Evolutionary conservation across 2,113 vertebrate species (phyloP), one percentile per base, ranked within the genome.

Genomic region (Heloderma charlesbogerti): DNA sequence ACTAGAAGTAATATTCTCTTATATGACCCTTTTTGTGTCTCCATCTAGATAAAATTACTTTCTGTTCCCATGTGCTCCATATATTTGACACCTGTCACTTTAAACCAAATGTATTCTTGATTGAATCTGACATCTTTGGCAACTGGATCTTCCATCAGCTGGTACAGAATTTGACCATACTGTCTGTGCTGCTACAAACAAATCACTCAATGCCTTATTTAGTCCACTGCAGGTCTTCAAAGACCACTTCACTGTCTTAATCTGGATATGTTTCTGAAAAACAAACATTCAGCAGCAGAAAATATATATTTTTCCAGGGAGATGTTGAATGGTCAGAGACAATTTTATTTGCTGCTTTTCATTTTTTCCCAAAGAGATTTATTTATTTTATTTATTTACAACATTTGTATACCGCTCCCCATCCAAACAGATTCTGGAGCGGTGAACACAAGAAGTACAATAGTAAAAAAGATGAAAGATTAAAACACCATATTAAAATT

Each of bases 111-210:
- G 37, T 37, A 60, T 60, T 37, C 51, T 40, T 87, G 85, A 87
- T 87, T 87, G 71, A 75, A 87, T 57, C n/a, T 75, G 85, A 75
- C 85, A 87, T 75, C 51, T 87, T 75, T 87, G 85, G 34, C 85
- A 75, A 57, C 48, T 57, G 48, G 48, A 57, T 87, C n/a, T 57
- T 51, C 48, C 13, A 60, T 87, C n/a, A n/a, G 48, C 34, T 60
- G 22, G 85, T 57, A 75, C 48, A 87, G 48, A 57, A 87, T 54
- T 37, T 87, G 85, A 57, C 48, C 69, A 74, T 8, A 13, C 48
- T 16, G 20, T 72, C 34, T 75, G 71, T 37, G 34, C 15, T 60
- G 71, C 71, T 57, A 27, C 34, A 40, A 57, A 57, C 48, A 75
- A 75, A 87, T 87, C 22, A 87, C 22, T 27, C 31, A 22, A 1